Conservation (phyloP, 2,113 vertebrate species). For the Gadus chalcogrammus region DNA sequence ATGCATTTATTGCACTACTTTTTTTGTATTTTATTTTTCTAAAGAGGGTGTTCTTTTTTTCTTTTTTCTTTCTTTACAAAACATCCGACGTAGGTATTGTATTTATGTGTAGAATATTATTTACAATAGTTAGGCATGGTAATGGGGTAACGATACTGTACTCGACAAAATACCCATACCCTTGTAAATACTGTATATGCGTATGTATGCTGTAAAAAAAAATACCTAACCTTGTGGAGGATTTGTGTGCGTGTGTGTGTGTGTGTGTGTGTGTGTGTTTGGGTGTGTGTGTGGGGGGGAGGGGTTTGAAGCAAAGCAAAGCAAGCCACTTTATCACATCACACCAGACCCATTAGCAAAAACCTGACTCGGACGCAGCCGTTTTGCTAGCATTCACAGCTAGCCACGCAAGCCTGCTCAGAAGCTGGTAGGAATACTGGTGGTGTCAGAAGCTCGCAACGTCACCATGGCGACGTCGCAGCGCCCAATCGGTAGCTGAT, state of each 20-base stretch:
- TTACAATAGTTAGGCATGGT: conserved; percentile 51
- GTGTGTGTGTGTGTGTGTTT: conserved; percentile 25
- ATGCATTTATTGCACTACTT: conserved; percentile 59
- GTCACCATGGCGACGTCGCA: no score
- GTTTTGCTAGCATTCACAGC: no score
- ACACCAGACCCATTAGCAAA: no score
- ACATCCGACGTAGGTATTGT: conserved; percentile 44
- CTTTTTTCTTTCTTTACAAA: conserved; percentile 27
- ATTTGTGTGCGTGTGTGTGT: conserved; percentile 1
- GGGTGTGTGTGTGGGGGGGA: conserved; percentile 12
- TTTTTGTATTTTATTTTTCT: conserved; percentile 6
- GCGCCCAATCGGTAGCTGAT: no score
- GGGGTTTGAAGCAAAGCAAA: no score
- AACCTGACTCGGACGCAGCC: no score
- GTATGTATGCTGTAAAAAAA: no score
- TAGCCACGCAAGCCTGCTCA: no score
- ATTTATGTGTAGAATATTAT: conserved; percentile 55
- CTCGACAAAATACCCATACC: conserved; percentile 37
- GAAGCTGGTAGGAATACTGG: no score
- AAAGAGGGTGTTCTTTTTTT: conserved; percentile 37
- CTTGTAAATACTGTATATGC: background rate
- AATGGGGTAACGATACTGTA: conserved; percentile 51
- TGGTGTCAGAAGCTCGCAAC: no score
- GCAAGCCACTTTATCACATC: no score
- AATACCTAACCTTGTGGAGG: no score